Evolutionary conservation across 2,888 invertebrate genomes (phyloP).

Genomic region (Rhyacophila evoluta): DNA sequence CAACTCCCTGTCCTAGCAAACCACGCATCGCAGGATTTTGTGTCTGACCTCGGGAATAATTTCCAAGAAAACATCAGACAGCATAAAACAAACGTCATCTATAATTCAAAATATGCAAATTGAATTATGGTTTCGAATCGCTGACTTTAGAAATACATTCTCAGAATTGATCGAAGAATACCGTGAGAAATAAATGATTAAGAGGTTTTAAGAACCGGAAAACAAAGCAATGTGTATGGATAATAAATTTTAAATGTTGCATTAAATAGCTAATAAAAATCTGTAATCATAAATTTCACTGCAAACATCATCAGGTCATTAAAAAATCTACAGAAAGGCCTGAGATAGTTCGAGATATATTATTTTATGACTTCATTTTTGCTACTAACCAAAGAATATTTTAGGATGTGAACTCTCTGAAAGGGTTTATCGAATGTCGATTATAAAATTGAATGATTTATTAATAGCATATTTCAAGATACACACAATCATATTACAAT

Average conservation of each 20-base stretch:
- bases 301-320: constrained; percentile 15
- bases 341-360: neutral
- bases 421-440: neutral
- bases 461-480: too few relatives aligned
- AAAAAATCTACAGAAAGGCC: constrained; percentile 5
- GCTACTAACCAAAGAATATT: neutral
- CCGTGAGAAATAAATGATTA: constrained; percentile 24
- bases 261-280: constrained; percentile 23
- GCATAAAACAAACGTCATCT: constrained; percentile 40
- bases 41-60: constrained; percentile 33
- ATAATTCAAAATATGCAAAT: constrained; percentile 48
- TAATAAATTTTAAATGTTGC: constrained; percentile 22
- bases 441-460: too few relatives aligned
- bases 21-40: constrained; percentile 5
- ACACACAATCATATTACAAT: too few relatives aligned
- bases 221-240: constrained; percentile 21
- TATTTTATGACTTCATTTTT: neutral
- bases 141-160: neutral
- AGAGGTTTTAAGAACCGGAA: constrained; percentile 19
- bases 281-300: constrained; percentile 12
- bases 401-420: neutral
- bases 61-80: constrained; percentile 41
- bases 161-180: constrained; percentile 6
- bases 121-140: constrained; percentile 26
- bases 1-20: constrained; percentile 16